Percentiles rank a stretch among this genome's conserved stretches.
These are phyloP conservation scores for Morone chrysops DNA, from an alignment of 2,113 vertebrate species.

Conservation along the genomic window DNA sequence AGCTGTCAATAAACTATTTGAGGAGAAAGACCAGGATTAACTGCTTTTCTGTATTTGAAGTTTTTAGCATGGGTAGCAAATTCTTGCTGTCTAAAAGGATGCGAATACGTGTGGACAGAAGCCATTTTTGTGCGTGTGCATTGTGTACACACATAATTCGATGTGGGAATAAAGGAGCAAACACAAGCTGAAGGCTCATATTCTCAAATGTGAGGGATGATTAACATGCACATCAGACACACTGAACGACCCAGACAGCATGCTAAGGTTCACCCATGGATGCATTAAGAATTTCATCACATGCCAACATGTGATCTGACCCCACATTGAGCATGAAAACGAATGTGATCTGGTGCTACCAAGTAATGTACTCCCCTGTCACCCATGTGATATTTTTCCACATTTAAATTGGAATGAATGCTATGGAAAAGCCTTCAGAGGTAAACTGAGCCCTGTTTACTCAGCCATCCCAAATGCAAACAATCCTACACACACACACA, in stretches of 20 bases:
- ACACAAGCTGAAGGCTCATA: conserved; percentile 1
- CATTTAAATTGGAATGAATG: conserved; percentile 67
- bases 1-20: background rate
- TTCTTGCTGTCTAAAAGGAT: background rate
- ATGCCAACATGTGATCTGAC: conserved; percentile 39
- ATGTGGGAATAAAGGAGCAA: background rate
- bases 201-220: conserved; percentile 27
- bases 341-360: conserved; percentile 55
- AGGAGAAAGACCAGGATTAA: background rate
- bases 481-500: conserved; percentile 52
- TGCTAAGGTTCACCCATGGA: conserved; percentile 23
- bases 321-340: conserved; percentile 33
- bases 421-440: conserved; percentile 56
- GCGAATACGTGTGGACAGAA: background rate
- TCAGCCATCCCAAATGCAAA: conserved; percentile 67
- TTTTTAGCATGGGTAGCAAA: background rate
- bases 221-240: conserved; percentile 42
- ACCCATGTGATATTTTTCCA: conserved; percentile 59
- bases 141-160: background rate
- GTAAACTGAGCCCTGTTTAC: conserved; percentile 75
- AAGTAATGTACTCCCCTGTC: conserved; percentile 38
- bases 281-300: conserved; percentile 25
- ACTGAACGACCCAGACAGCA: conserved; percentile 8
- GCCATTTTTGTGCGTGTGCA: background rate
- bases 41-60: background rate